These are phyloP conservation scores for Istiophorus platypterus DNA, from an alignment of 2,113 vertebrate species.

Conservation along the genomic window DNA sequence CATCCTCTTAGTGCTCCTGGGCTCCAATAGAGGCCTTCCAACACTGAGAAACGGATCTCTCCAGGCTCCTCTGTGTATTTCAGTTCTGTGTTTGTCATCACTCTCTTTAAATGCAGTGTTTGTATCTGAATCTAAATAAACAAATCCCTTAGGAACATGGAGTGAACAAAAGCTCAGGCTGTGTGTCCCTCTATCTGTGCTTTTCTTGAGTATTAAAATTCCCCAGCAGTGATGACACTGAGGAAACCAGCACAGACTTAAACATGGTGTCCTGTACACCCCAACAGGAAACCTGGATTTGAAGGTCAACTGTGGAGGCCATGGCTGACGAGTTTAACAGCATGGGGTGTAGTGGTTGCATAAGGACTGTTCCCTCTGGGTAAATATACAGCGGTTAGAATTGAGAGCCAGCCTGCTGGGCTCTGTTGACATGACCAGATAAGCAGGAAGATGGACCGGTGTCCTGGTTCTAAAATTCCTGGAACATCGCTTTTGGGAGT, in stretches of 20 bases:
- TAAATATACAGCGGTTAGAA: constrained; percentile 72
- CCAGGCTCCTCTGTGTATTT: constrained; percentile 55
- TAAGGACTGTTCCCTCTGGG: constrained; percentile 63
- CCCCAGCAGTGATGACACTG: constrained; percentile 9
- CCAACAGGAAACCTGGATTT: constrained; percentile 59
- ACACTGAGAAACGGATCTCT: constrained; percentile 55
- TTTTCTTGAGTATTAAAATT: neutral
- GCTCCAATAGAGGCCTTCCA: constrained; percentile 52
- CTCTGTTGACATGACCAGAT: constrained; percentile 72
- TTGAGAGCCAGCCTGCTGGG: constrained; percentile 62
- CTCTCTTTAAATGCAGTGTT: constrained; percentile 39
- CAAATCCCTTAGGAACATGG: neutral
- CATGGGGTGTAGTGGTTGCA: constrained; percentile 48
- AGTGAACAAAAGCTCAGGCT: neutral
- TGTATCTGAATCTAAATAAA: constrained; percentile 37
- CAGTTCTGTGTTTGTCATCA: constrained; percentile 46
- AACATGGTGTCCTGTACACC: constrained; percentile 25
- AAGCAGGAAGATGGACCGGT: constrained; percentile 59
- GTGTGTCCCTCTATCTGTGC: neutral
- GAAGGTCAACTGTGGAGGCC: constrained; percentile 55
- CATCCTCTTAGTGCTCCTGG: constrained; percentile 50
- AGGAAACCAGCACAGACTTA: neutral
- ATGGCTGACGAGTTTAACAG: constrained; percentile 48
- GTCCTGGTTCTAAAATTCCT: constrained; percentile 55
- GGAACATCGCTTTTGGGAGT: constrained; percentile 51